Evolutionary conservation across 2,113 vertebrate species (phyloP), one percentile per base, ranked within the genome.

Genomic region (Lipotes vexillifer): DNA sequence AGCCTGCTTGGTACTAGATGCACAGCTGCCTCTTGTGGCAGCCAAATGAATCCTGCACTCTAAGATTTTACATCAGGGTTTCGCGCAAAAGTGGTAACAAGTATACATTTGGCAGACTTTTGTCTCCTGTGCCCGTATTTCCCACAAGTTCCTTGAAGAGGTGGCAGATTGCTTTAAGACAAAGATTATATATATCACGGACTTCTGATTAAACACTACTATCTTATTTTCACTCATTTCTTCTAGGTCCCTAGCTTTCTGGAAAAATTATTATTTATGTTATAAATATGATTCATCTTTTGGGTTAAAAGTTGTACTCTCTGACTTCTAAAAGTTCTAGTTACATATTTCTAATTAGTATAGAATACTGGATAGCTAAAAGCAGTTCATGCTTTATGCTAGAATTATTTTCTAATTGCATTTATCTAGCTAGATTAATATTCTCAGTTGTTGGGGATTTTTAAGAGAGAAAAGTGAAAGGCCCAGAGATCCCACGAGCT

Each of bases 311-410:
- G 13, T 25, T 95, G 23, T 81, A 49, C 44, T 87, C 21, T 38
- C 38, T 94, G 27, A 21, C 46, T 88, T 93, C 72, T 90, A 94
- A 75, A 94, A 36, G 18, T 77, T 95, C 84, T 92, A 89, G 46
- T 72, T 38, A 59, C 90, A 83, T 87, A 9, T 71, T 89, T 93
- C 49, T 85, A 71, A 57, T 94, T 94, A 69, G 52, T 57, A 55
- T 72, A 91, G 27, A 71, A 57, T 77, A 66, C 27, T 94, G 14
- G 25, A 74, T 92, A 65, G 4, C 59, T 88, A 61, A 83, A 81
- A 94, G 63, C 27, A 85, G 36, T 59, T 61, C 21, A 31, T 82
- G 10, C 63, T 46, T 96, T 93, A 44, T 14, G 21, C n/a, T 82
- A 88, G 94, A 88, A 71, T 81, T 82, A 81, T 66, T 88, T 65